Percentiles rank a stretch among this genome's conserved stretches.
These are phyloP conservation scores for Wasmannia auropunctata DNA, from an alignment of 1,140 invertebrate genomes.

Conservation along the genomic window DNA sequence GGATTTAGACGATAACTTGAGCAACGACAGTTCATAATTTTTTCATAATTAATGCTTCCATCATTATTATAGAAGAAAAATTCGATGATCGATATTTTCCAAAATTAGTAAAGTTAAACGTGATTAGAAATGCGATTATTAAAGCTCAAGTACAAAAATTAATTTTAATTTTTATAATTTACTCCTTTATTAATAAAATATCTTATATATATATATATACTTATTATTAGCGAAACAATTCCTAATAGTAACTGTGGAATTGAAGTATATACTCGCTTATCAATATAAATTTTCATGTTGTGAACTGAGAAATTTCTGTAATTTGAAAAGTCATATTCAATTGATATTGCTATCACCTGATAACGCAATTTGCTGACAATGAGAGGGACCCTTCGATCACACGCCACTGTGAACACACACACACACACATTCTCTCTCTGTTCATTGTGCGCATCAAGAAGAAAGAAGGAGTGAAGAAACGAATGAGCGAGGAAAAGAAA, in stretches of 20 bases:
- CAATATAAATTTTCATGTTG: background rate
- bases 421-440: background rate
- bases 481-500: conserved; percentile 23
- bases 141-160: background rate
- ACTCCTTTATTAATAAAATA: background rate
- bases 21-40: background rate
- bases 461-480: conserved; percentile 1
- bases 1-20: background rate
- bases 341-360: background rate
- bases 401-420: conserved; percentile 35
- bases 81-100: background rate
- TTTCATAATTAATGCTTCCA: background rate
- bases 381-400: background rate
- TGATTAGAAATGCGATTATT: background rate
- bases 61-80: background rate
- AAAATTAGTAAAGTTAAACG: background rate
- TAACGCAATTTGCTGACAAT: background rate
- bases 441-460: conserved; percentile 9
- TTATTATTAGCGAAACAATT: background rate
- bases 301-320: background rate
- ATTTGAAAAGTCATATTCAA: background rate
- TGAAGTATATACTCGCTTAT: background rate
- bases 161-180: background rate
- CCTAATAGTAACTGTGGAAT: background rate
- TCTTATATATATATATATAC: too few relatives aligned